phyloP scores from a whole-genome alignment of 2,797 vertebrate species.

The Vespertilio murinus region DNA sequence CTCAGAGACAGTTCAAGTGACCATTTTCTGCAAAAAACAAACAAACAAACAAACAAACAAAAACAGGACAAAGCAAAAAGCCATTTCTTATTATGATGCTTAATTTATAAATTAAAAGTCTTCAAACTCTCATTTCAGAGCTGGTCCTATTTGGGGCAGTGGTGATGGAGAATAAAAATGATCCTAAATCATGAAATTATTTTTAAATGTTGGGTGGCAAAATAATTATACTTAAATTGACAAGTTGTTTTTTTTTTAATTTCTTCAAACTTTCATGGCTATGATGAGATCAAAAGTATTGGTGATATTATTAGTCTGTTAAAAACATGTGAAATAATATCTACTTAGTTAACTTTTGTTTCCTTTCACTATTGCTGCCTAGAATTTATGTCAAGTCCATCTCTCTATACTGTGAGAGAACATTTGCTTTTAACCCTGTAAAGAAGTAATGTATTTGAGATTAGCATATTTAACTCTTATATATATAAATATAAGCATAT shows the following conservation, averaged over 20 bases:
- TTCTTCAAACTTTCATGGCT: constrained; percentile 6
- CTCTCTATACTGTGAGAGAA: background rate
- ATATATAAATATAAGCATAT: background rate
- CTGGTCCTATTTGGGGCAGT: background rate
- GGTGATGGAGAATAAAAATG: background rate
- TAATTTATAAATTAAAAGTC: constrained; percentile 72
- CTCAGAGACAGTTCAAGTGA: constrained; percentile 65
- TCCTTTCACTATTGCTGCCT: background rate
- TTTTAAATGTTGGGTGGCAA: constrained; percentile 8
- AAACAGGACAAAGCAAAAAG: constrained; percentile 37
- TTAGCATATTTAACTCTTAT: background rate
- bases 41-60: no score
- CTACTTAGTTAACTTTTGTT: background rate
- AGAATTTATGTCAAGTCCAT: background rate
- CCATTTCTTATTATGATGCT: constrained; percentile 61
- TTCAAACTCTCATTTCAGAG: constrained; percentile 47
- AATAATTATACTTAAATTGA: constrained; percentile 1
- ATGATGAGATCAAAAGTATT: background rate
- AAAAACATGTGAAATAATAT: background rate
- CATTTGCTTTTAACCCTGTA: background rate
- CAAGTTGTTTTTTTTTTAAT: background rate
- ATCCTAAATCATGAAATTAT: constrained; percentile 44
- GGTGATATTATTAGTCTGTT: background rate
- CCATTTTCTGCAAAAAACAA: constrained; percentile 65
- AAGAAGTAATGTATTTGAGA: background rate